Evolutionary conservation across 2,888 invertebrate species (phyloP), one percentile per base, ranked within the genome.

Genomic region (Listrodromus nycthemerus): DNA sequence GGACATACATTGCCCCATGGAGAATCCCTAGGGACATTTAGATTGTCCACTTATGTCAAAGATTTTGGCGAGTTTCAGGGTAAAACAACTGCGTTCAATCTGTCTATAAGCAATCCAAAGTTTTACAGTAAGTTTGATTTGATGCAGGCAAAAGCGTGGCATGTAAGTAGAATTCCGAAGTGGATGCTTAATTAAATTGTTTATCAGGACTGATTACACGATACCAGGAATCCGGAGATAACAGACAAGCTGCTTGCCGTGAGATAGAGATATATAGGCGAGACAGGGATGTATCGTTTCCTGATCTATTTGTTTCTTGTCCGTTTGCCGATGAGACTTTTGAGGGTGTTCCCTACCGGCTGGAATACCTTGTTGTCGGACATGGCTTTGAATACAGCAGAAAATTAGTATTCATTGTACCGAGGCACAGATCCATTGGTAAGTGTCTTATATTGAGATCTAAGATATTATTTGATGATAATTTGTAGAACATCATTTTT

Each of bases 341-440:
- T 52, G 92, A 92, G 86, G 88, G 87, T 0, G 79, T 75, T 37
- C 86, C 90, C 5, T 92, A 92, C 69, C 86, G 87, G 6, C 86
- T 93, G 71, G 91, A 92, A 27, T 91, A 91, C 67, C 73, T 89
- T 6, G 85, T 89, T 16, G 87, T 80, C 5, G 89, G 88, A 2
- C 27, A 88, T 2, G 84, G 78, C 41, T 90, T 89, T 66, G 88
- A 88, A 66, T 92, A 92, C 74, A 91, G 88, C 82, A 89, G 90
- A 79, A 90, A 90, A 80, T 89, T 93, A 27, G 87, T 92, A 67
- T 93, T 93, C 76, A 88, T 86, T 6, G 91, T 92, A 66, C 92
- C 93, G 10, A 81, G 83, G 33, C 91, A 92, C 41, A 87, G 82
- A 83, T 86, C 84, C 55, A 90, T 92, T 30, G 90, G 93, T 92